These are phyloP conservation scores for Chlamydotis undulata DNA, from an alignment of 2,113 vertebrate genomes.

Conservation along the genomic window DNA sequence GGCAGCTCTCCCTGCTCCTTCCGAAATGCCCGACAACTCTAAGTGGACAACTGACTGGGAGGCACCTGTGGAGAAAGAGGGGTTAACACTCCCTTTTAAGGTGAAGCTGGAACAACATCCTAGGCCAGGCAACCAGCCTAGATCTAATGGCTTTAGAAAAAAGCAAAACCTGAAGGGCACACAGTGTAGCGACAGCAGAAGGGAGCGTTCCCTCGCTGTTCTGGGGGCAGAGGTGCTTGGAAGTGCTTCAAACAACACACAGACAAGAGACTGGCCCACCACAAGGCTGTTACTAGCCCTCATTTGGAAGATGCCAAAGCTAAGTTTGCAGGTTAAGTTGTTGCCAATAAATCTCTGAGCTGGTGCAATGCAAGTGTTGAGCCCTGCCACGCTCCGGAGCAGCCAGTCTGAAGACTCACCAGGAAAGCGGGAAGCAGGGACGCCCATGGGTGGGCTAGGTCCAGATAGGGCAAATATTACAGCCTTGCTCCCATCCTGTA, in stretches of 20 bases:
- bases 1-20: neutral
- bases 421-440: neutral
- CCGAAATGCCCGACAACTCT: neutral
- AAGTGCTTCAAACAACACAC: conserved; percentile 1
- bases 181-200: neutral
- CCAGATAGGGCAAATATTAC: fast-evolving
- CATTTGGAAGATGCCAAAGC: neutral
- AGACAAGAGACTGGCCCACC: neutral
- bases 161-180: neutral
- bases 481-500: conserved; percentile 25
- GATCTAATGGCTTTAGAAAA: neutral
- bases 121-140: neutral
- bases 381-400: neutral
- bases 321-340: neutral
- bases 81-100: neutral
- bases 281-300: neutral
- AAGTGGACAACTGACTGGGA: neutral
- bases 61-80: neutral
- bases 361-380: neutral
- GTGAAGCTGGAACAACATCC: neutral
- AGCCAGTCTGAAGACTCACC: fast-evolving
- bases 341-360: neutral
- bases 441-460: neutral
- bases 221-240: neutral
- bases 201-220: neutral